Evolutionary conservation across 2,888 invertebrate species (phyloP), one percentile per base, ranked within the genome.

Genomic region (Nymphalis polychloros): DNA sequence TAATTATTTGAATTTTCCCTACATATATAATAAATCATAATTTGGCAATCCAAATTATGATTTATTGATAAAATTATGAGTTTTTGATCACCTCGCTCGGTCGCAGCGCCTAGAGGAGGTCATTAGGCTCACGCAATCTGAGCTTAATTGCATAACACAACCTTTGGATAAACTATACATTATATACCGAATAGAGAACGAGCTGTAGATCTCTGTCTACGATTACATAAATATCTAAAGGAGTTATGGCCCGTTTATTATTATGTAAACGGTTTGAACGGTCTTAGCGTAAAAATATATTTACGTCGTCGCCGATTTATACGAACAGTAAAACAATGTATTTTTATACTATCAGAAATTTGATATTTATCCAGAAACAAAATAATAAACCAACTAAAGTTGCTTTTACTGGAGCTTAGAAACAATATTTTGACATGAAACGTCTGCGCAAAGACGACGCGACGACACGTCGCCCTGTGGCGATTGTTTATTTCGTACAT

Each of bases 111-210:
- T 41, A 50, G 69, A 60, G 27, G 63, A 60, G 69, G 69, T 53
- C 67, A 19, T 46, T 52, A 31, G 61, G 57, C 64, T 41, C 27
- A 55, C 66, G 59, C 55, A 55, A 71, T 23, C 67, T 20, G 49
- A 23, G 46, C 60, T 16, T 23, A 17, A n/a, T 71, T 71, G 69
- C 61, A 50, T 67, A 67, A 71, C 61, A 19, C 69, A 67, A 69
- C 71, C 71, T 71, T 71, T 71, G 63, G 31, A 20, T 55, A 64
- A 50, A 49, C 61, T 68, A 41, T 62, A 50, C 57, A 61, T 62
- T 35, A 61, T 35, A 57, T 17, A 20, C 46, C 35, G 17, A 13
- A 60, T 5, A 47, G 59, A 20, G 59, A 63, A 31, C 62, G 53
- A 55, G 47, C 17, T 27, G 59, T 41, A 55, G 63, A 64, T 71